phyloP scores from a whole-genome alignment of 2,888 invertebrate species.

The Cantharis lateralis region DNA sequence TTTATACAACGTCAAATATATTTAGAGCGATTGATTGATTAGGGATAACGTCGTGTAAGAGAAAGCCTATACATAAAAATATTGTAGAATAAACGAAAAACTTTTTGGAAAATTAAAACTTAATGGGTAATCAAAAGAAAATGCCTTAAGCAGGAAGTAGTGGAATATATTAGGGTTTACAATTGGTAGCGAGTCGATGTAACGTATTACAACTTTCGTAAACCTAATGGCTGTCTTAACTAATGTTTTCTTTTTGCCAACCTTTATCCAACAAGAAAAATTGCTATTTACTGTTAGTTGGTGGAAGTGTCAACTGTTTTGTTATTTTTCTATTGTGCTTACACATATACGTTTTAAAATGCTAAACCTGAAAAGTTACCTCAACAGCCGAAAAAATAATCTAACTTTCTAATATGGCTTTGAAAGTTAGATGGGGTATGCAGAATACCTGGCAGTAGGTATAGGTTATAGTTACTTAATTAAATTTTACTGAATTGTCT shows the following conservation, averaged over 20 bases:
- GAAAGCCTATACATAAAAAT: not conserved
- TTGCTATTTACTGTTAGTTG: not conserved
- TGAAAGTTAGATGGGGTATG: not conserved
- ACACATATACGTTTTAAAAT: not conserved
- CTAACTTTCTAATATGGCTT: not conserved
- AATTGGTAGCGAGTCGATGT: conserved; percentile 8
- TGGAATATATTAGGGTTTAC: conserved; percentile 8
- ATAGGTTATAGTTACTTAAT: not conserved
- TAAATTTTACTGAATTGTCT: not conserved
- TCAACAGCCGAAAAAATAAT: not conserved
- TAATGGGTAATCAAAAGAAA: not conserved
- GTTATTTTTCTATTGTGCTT: not conserved
- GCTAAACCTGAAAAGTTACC: not conserved
- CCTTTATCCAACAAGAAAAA: not conserved
- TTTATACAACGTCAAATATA: not conserved
- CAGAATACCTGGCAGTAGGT: not conserved
- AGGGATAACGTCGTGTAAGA: not conserved
- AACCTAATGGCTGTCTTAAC: conserved; percentile 1
- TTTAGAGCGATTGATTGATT: not conserved
- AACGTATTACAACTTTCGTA: conserved; percentile 8
- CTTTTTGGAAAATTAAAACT: not conserved
- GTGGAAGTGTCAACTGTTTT: not conserved
- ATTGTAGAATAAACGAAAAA: not conserved
- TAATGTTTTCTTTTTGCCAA: conserved; percentile 8
- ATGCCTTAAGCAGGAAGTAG: not conserved